Evolutionary conservation across 1,140 invertebrate genomes (phyloP), one percentile per base, ranked within the genome.

Genomic region (Frieseomelitta varia): DNA sequence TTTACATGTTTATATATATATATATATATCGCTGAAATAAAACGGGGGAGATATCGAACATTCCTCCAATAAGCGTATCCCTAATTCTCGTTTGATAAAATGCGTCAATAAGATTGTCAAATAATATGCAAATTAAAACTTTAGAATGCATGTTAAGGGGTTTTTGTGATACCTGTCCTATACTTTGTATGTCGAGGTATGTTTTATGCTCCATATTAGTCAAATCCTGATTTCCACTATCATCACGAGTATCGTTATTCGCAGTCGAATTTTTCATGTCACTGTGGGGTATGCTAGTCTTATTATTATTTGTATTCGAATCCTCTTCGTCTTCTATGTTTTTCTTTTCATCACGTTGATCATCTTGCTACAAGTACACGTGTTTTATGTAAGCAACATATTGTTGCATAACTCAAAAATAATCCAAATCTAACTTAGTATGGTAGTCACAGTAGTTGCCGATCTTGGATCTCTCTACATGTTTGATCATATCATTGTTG

Each of bases 101-200:
- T 53, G 79, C 58, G 12, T 78, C n/a, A n/a, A 79, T 79, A 86
- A n/a, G 74, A 85, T 77, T 56, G 55, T 51, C 27, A 39, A 65
- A 74, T 79, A 68, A 47, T 86, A 73, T 86, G 76, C 73, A 83
- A 84, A 71, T 80, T 24, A 75, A 69, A 76, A 75, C 24, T 39
- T 58, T 83, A 86, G n/a, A 71, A 87, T 79, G 85, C 85, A 87
- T 90, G 86, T 90, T 87, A 89, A 90, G 68, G 85, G 87, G 79
- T 89, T 87, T 39, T 61, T 69, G 75, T 79, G 80, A 90, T 90
- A 90, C 89, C 89, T 90, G 88, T 90, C 84, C 84, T 88, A 82
- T 84, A 77, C 21, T 84, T 69, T 90, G 84, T 90, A 56, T 88
- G 71, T 90, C 85, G 89, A 47, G 83, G 79, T 89, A 81, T 82